A percentile compares a stretch with the other conserved stretches of the same genome.
Evolutionary conservation across 2,113 vertebrate genomes (phyloP).

Genomic region (Indri indri): DNA sequence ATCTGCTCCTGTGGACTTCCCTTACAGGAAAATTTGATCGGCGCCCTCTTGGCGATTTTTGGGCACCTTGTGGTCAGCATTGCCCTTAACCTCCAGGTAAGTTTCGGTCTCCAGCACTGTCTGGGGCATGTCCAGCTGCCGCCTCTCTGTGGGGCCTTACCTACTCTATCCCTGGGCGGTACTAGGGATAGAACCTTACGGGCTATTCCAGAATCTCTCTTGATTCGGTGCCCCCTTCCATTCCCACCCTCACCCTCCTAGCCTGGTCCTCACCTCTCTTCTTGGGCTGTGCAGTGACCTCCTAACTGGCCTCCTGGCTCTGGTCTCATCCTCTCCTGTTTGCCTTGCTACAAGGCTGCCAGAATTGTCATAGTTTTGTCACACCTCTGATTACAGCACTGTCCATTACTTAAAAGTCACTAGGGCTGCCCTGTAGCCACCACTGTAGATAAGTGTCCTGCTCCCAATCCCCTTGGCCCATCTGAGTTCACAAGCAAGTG

Average conservation of each 20-base stretch:
- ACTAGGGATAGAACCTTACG: background rate
- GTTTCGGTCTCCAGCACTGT: background rate
- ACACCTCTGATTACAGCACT: background rate
- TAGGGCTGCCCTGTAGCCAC: background rate
- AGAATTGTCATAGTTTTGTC: background rate
- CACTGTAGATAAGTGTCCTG: background rate
- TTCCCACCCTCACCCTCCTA: rapidly evolving
- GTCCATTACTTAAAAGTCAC: background rate
- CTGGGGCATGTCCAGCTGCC: background rate
- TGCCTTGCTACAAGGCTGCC: background rate
- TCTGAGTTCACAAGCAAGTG: background rate
- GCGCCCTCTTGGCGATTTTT: constrained; percentile 95
- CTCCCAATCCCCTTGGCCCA: background rate
- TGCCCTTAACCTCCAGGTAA: constrained; percentile 94
- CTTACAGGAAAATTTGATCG: constrained; percentile 95
- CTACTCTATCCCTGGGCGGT: background rate
- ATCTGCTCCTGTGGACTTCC: constrained; percentile 30
- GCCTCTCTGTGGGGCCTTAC: too few species aligned
- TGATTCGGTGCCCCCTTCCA: background rate
- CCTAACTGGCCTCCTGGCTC: background rate
- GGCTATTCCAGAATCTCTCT: background rate
- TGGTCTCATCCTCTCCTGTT: background rate
- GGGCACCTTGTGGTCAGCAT: constrained; percentile 96
- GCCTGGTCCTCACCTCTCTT: background rate
- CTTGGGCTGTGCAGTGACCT: background rate